These are phyloP conservation scores for Cyclargus thomasi DNA, from an alignment of 1,140 invertebrate species.

Conservation along the genomic window DNA sequence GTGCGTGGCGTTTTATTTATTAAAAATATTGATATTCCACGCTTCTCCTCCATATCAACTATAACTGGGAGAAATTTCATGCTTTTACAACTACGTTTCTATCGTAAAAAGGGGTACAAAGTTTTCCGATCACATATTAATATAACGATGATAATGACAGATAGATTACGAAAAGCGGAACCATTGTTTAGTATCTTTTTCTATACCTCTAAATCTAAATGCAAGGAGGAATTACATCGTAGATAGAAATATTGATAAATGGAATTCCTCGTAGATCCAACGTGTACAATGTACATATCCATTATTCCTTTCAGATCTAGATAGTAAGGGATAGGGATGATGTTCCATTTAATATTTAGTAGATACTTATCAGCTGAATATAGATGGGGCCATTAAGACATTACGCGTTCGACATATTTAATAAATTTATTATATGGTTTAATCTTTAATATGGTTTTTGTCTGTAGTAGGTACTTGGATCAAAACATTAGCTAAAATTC, in stretches of 20 bases:
- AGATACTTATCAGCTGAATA: neutral
- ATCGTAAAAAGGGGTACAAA: no score
- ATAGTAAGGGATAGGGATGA: neutral
- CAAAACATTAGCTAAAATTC: no score
- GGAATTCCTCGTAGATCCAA: neutral
- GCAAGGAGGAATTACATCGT: neutral
- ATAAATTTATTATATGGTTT: neutral
- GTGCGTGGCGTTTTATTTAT: no score
- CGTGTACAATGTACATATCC: neutral
- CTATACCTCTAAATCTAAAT: neutral
- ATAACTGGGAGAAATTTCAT: no score
- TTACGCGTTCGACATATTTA: neutral
- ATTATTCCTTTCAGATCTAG: slow-evolving; percentile 3
- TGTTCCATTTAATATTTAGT: neutral
- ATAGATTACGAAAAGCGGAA: neutral
- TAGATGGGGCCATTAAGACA: neutral
- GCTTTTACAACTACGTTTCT: no score
- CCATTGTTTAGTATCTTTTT: neutral
- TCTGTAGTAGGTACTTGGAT: no score
- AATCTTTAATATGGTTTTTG: neutral
- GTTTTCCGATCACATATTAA: no score
- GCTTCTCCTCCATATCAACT: no score
- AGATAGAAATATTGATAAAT: slow-evolving; percentile 1
- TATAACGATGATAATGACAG: neutral
- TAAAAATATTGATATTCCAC: no score